Evolutionary conservation across 2,888 invertebrate species (phyloP), one percentile per base, ranked within the genome.

Genomic region (Catocala sponsa): DNA sequence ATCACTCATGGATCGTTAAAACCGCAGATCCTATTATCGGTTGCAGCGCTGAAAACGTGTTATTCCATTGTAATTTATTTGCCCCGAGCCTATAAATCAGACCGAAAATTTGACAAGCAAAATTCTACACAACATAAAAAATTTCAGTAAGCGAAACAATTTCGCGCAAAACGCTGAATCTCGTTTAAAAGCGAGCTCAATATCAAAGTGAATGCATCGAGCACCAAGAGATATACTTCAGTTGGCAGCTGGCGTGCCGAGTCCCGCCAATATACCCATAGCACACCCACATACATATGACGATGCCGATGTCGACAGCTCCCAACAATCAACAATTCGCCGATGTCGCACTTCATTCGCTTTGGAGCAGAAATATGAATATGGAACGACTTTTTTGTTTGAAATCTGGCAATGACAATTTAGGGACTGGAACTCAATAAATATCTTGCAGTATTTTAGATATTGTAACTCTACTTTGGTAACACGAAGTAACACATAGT

Each of bases 161-260:
- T 76, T 70, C 42, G 47, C 54, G 46, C 56, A 64, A 66, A 79
- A 65, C 61, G 72, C 67, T 72, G 69, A 72, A 70, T 75, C 69
- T 68, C 64, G 67, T 74, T 70, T 72, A 68, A 77, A 74, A 70
- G 59, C 55, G 52, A 64, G 69, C 75, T 67, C 68, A 63, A 71
- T 79, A 67, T 77, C 75, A 79, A 77, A 74, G 70, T 59, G 72
- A 72, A 70, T 65, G 69, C 78, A 68, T 70, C 52, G 60, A 32
- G 35, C 38, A 46, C 38, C 43, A 32, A 49, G 61, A 57, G 62
- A 59, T 68, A 68, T 67, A 70, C 67, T 65, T 66, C 66, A 66
- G 60, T 56, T 70, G 61, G 60, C 65, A 66, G 68, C 70, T 71
- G 76, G 69, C 74, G 63, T 63, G 55, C 51, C 61, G 48, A 51